Percentiles rank a stretch among this genome's conserved stretches.
Evolutionary conservation across 2,888 invertebrate species (phyloP).

Genomic region (Lepidonotus clava): DNA sequence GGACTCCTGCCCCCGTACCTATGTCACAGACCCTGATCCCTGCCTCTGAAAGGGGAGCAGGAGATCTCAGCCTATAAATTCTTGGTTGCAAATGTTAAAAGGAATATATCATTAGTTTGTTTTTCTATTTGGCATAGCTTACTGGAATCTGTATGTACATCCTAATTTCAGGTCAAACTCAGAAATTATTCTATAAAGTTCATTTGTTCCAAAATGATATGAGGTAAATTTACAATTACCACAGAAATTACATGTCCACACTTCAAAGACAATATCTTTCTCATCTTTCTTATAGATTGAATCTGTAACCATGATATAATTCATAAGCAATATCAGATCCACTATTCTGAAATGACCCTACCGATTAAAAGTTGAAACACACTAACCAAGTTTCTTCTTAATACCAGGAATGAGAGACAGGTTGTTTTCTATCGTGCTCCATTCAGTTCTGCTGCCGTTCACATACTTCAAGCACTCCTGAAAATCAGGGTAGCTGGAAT

Average conservation of each 20-base stretch:
- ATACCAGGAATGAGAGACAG: constrained; percentile 11
- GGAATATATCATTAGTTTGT: too few relatives aligned
- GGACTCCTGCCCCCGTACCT: constrained; percentile 43
- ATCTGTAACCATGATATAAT: too few relatives aligned
- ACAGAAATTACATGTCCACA: too few relatives aligned
- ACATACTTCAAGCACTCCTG: background rate
- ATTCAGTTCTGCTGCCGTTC: background rate
- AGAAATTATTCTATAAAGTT: background rate
- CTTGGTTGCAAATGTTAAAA: background rate
- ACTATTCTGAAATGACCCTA: background rate
- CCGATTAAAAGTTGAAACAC: background rate
- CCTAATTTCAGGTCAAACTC: background rate
- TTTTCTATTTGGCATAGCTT: too few relatives aligned
- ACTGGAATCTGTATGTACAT: background rate
- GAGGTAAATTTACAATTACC: background rate
- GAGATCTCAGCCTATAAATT: background rate
- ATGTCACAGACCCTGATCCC: constrained; percentile 46
- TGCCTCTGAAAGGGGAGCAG: constrained; percentile 3
- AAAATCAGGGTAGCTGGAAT: constrained; percentile 11
- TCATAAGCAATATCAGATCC: background rate
- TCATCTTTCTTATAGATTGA: too few relatives aligned
- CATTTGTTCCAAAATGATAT: background rate
- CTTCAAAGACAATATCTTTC: too few relatives aligned
- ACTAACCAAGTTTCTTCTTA: constrained; percentile 1
- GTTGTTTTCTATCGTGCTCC: background rate